Conservation (phyloP, 2,888 invertebrate species). For the Drosophila anomalata region DNA sequence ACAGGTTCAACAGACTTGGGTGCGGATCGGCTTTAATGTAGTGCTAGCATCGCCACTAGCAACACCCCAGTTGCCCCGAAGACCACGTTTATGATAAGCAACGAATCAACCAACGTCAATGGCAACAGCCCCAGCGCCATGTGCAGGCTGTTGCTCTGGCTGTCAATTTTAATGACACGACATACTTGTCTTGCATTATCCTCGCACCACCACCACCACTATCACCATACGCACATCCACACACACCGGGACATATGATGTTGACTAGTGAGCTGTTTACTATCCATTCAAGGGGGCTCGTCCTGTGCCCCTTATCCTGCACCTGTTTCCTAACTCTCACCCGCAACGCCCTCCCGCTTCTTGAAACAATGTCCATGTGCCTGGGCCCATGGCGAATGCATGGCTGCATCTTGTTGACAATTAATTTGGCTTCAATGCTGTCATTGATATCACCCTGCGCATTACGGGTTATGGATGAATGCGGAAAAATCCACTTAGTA, state of each 20-base stretch:
- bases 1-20: conserved; percentile 43
- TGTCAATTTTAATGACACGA: conserved; percentile 73
- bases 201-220: not conserved
- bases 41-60: conserved; percentile 2
- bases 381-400: conserved; percentile 42
- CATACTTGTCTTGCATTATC: conserved; percentile 45
- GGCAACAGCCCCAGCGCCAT: conserved; percentile 60
- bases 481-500: conserved; percentile 47
- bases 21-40: conserved; percentile 19
- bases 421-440: conserved; percentile 69
- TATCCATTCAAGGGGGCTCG: conserved; percentile 2
- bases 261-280: conserved; percentile 26
- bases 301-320: not conserved
- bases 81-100: conserved; percentile 43
- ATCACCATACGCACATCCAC: not conserved
- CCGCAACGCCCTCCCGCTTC: conserved; percentile 22
- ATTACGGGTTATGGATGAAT: conserved; percentile 33
- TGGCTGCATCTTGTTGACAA: conserved; percentile 68
- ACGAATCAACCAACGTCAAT: conserved; percentile 47
- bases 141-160: conserved; percentile 54
- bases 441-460: conserved; percentile 61
- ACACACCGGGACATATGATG: conserved; percentile 14
- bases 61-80: not conserved
- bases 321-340: not conserved
- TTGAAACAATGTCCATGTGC: conserved; percentile 59